Conservation (phyloP, 1,140 invertebrate species). For the Lysiphlebus fabarum region DNA sequence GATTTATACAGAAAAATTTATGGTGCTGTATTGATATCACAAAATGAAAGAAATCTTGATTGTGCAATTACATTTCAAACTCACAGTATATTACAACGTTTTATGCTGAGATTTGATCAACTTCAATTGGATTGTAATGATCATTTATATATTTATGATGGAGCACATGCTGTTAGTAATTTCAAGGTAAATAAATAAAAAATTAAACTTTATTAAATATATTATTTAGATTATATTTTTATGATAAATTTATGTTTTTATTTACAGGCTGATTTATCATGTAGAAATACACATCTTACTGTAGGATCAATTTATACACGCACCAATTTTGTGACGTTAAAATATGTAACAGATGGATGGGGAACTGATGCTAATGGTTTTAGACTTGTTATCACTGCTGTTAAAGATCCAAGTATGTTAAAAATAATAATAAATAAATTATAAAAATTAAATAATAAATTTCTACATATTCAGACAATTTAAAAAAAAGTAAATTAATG, state of each 20-base stretch:
- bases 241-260: conserved; percentile 8
- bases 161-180: conserved; percentile 79
- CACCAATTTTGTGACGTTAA: conserved; percentile 89
- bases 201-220: neutral
- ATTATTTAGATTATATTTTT: neutral
- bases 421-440: conserved; percentile 1
- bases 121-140: conserved; percentile 87
- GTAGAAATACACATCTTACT: conserved; percentile 81
- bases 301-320: conserved; percentile 84
- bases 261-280: conserved; percentile 83
- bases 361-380: conserved; percentile 88
- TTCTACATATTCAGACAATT: neutral
- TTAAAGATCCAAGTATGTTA: conserved; percentile 87
- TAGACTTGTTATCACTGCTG: conserved; percentile 87
- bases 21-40: conserved; percentile 81
- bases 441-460: too few relatives aligned
- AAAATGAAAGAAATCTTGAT: conserved; percentile 84
- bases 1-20: conserved; percentile 86
- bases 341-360: conserved; percentile 90
- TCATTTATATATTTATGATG: conserved; percentile 89
- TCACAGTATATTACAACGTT: conserved; percentile 86
- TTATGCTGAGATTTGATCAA: conserved; percentile 85
- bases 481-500: neutral
- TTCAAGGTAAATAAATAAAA: conserved; percentile 67
- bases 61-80: conserved; percentile 91